Evolutionary conservation across 1,140 invertebrate genomes (phyloP).

Genomic region (Ceratina japonica): DNA sequence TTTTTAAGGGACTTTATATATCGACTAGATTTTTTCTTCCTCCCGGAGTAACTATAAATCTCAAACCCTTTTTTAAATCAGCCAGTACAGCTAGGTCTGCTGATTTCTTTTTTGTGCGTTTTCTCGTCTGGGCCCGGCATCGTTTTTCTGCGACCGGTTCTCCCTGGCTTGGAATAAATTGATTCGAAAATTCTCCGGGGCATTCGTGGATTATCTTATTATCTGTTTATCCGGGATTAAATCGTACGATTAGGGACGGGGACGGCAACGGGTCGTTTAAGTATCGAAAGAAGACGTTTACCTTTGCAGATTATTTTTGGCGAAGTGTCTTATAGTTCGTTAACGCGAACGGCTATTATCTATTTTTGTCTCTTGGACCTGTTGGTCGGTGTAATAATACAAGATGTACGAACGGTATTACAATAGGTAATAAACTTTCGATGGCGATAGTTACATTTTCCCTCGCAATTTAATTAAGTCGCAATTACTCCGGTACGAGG

Average conservation of each 20-base stretch:
- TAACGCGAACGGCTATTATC: too few relatives aligned
- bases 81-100: constrained; percentile 44
- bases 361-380: too few relatives aligned
- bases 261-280: constrained; percentile 5
- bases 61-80: constrained; percentile 2
- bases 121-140: constrained; percentile 17
- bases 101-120: background rate
- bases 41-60: too few relatives aligned
- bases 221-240: constrained; percentile 12
- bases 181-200: constrained; percentile 9
- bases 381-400: too few relatives aligned
- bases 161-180: constrained; percentile 2
- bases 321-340: background rate
- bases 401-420: too few relatives aligned
- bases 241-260: constrained; percentile 11
- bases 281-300: background rate
- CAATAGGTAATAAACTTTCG: too few relatives aligned
- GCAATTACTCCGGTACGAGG: background rate
- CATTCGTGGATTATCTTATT: background rate
- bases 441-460: background rate
- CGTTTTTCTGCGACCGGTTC: background rate
- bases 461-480: background rate
- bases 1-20: too few relatives aligned
- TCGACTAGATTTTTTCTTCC: too few relatives aligned
- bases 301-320: constrained; percentile 4